A percentile compares a stretch with the other conserved stretches of the same genome.
Evolutionary conservation across 2,797 vertebrate genomes (phyloP).

Genomic region (Chelonia mydas): DNA sequence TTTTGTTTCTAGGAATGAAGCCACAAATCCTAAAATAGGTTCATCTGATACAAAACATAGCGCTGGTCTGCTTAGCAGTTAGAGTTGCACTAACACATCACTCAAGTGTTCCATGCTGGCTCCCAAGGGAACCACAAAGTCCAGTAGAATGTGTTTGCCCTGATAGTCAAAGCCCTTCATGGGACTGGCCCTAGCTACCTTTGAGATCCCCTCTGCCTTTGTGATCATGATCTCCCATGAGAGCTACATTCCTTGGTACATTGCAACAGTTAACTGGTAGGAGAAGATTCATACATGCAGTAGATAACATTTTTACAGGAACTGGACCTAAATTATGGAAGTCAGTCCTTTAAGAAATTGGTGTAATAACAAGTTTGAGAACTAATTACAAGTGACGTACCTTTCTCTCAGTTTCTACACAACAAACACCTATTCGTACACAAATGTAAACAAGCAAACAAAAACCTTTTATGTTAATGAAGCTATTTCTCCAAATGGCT

Average conservation of each 20-base stretch:
- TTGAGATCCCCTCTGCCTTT: not conserved
- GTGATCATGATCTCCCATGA: not conserved
- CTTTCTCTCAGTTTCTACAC: not conserved
- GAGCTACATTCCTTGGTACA: not conserved
- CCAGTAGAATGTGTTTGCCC: not conserved
- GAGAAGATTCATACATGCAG: not conserved
- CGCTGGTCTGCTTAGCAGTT: slow-evolving; percentile 6
- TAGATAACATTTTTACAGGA: not conserved
- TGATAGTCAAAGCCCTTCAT: not conserved
- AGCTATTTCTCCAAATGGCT: not conserved
- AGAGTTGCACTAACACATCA: not conserved
- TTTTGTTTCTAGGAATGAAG: not conserved
- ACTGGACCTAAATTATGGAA: not conserved
- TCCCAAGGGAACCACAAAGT: not conserved
- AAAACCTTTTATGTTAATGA: not conserved
- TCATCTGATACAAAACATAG: not conserved
- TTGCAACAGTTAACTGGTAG: not conserved
- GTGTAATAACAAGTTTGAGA: not conserved
- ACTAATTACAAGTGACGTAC: not conserved
- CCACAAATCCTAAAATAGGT: not conserved
- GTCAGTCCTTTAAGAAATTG: not conserved
- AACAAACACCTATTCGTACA: not conserved
- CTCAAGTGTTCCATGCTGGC: not conserved
- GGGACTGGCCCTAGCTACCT: not conserved
- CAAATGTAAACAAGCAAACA: not conserved